phyloP scores from a whole-genome alignment of 2,113 vertebrate species.

The Daphoenositta chrysoptera region DNA sequence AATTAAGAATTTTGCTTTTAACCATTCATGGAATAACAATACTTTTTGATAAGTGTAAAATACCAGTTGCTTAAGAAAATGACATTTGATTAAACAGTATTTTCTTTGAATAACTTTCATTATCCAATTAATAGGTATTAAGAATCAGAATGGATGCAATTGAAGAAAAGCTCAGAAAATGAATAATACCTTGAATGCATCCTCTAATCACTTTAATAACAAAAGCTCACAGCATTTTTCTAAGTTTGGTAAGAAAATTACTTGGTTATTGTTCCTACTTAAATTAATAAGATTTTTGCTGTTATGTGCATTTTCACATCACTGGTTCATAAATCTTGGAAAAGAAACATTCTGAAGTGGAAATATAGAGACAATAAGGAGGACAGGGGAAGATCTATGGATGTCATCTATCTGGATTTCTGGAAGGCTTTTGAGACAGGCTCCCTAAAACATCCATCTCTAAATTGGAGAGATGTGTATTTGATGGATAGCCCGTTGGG shows the following conservation, averaged over 20 bases:
- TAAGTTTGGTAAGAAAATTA: background rate
- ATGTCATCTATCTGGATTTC: background rate
- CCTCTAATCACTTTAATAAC: background rate
- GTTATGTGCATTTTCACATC: background rate
- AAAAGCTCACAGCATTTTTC: background rate
- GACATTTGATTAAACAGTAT: background rate
- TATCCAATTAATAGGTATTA: background rate
- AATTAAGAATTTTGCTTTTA: background rate
- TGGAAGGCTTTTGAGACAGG: background rate
- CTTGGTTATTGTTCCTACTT: background rate
- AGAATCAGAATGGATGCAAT: background rate
- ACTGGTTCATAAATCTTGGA: background rate
- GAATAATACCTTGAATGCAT: background rate
- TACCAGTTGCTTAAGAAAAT: background rate
- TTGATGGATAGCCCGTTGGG: background rate
- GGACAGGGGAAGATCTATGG: background rate
- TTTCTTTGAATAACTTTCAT: background rate
- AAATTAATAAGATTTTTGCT: background rate
- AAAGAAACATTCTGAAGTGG: background rate
- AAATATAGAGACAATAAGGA: background rate
- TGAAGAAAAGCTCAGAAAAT: background rate
- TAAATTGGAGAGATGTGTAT: background rate
- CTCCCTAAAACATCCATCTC: background rate
- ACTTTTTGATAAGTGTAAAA: background rate
- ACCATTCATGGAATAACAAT: background rate